Base-by-base conservation (phyloP, 2,797 vertebrate genomes). In the Crocidura indochinensis region DNA sequence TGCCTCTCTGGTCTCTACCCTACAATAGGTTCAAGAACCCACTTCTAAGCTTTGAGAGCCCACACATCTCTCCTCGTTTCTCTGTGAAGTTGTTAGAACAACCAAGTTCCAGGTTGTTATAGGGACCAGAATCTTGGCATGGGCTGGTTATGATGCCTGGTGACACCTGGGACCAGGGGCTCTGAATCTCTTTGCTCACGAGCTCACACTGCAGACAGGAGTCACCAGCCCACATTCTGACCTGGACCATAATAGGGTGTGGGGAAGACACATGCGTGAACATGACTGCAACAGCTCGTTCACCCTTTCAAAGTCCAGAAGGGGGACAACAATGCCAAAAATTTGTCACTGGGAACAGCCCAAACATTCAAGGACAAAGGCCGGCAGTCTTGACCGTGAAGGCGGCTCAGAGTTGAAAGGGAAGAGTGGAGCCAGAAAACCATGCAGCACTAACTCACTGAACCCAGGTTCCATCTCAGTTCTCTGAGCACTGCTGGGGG, bases 61-160 rank as follows among this genome's bases (percentile, higher is more conserved):
- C 46, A 24, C 56, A 71, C 26, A 17, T 14, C 83, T 91, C 56
- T 86, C 27, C 29, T 53, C 0, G 1, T 62, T 27, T 77, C n/a
- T 82, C 71, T 72, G 79, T n/a, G 38, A 72, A 53, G 75, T 71
- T 90, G 88, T 87, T 74, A 83, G 84, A 9, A 14, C 75, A 84
- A 15, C 53, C 79, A 80, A 91, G 84, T 74, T 60, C 75, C 73
- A 84, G 19, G 88, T 60, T 85, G 83, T 82, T 84, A n/a, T 51
- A 49, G 51, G 64, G 60, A 87, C 51, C 62, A 31, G 47, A 8
- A 56, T 68, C 92, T 91, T 46, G 8, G 22, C 0, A 8, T 64
- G 65, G 71, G 69, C 65, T 44, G 49, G 22, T 68, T 75, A 29
- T 12, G 14, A 19, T 31, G 64, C 75, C 26, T 8, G 22, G 24